Evolutionary conservation across 2,113 vertebrate species (phyloP).

Genomic region (Sterna hirundo): DNA sequence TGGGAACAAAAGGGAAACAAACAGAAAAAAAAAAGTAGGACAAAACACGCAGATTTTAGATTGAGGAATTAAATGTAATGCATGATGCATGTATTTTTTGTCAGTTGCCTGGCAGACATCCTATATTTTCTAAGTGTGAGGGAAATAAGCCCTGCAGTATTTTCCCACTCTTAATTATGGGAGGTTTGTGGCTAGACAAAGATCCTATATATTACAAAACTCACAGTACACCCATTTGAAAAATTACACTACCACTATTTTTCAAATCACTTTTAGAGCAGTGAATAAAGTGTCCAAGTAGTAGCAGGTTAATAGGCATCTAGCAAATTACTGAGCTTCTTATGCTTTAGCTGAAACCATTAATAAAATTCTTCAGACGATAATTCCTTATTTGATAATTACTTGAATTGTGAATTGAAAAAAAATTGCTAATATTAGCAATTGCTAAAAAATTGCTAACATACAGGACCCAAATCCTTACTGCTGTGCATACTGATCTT

Average conservation of each 20-base stretch:
- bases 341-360: neutral
- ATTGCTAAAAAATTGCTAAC: neutral
- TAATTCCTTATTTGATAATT: neutral
- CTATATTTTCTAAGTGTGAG: neutral
- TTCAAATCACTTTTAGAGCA: neutral
- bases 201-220: neutral
- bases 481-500: neutral
- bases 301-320: neutral
- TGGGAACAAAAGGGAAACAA: neutral
- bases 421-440: neutral
- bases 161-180: conserved; percentile 13
- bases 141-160: neutral
- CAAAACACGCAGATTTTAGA: neutral
- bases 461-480: neutral
- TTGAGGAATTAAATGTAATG: neutral
- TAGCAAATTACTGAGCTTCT: neutral
- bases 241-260: neutral
- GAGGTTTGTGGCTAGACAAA: neutral
- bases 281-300: neutral
- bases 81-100: neutral
- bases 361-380: neutral
- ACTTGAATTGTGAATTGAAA: neutral
- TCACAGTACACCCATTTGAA: conserved; percentile 11
- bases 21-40: neutral
- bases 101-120: neutral